Percentiles rank a stretch among this genome's conserved stretches.
Conservation (phyloP, 2,888 invertebrate genomes). For the Eristalis tenax region DNA sequence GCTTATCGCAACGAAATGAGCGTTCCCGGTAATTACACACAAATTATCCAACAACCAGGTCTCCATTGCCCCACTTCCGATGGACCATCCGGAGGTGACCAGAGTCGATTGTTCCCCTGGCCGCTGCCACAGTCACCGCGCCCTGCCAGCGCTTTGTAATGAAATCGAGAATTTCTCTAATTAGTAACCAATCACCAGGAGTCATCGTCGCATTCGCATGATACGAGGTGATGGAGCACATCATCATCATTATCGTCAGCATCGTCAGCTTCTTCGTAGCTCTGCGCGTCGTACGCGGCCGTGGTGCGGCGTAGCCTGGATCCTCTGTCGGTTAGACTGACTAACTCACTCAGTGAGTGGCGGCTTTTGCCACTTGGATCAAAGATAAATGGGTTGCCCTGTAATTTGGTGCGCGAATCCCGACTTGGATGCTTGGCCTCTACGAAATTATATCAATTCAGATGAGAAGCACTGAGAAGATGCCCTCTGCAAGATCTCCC, state of each 20-base stretch:
- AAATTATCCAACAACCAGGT: slow-evolving; percentile 35
- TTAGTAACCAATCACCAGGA: slow-evolving; percentile 71
- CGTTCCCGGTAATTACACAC: slow-evolving; percentile 63
- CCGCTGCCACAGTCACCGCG: background rate
- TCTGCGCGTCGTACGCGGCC: background rate
- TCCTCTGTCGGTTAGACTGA: slow-evolving; percentile 31
- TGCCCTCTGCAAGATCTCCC: background rate
- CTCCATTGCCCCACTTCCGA: slow-evolving; percentile 21
- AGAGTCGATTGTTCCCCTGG: background rate
- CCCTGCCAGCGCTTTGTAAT: slow-evolving; percentile 11
- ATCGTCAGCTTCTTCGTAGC: slow-evolving; percentile 18
- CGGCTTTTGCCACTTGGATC: slow-evolving; percentile 71
- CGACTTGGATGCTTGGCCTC: slow-evolving; percentile 44
- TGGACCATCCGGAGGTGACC: background rate
- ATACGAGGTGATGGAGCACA: slow-evolving; percentile 67
- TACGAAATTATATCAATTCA: slow-evolving; percentile 68
- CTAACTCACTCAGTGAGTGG: slow-evolving; percentile 65
- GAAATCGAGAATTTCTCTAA: slow-evolving; percentile 66
- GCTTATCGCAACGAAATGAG: slow-evolving; percentile 47
- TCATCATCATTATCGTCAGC: slow-evolving; percentile 68
- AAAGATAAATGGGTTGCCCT: slow-evolving; percentile 72
- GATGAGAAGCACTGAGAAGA: slow-evolving; percentile 17
- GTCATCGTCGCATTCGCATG: slow-evolving; percentile 66
- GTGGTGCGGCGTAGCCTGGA: background rate
- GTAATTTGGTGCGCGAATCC: slow-evolving; percentile 70